Conservation (phyloP, 2,797 vertebrate genomes). For the Acropternis orthonyx region DNA sequence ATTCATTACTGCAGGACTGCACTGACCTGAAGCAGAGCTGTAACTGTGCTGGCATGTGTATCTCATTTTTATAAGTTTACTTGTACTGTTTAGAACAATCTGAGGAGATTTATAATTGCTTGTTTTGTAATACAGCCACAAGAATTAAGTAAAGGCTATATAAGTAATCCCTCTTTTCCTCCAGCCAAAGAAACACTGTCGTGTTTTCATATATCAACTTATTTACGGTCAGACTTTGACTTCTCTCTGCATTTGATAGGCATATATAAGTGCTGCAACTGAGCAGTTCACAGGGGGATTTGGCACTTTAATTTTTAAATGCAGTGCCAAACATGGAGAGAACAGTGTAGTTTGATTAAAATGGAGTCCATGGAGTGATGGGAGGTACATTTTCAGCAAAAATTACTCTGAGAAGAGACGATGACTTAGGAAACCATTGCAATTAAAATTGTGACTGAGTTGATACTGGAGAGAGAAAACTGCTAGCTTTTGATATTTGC, state of each 20-base stretch:
- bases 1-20: neutral
- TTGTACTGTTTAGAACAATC: conserved; percentile 23
- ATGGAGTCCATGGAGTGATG: neutral
- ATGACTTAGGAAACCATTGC: neutral
- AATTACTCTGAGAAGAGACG: neutral
- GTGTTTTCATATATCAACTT: neutral
- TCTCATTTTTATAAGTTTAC: conserved; percentile 23
- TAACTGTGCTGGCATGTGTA: neutral
- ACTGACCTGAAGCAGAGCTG: neutral
- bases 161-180: conserved; percentile 6
- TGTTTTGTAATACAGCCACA: conserved; percentile 7
- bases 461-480: neutral
- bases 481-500: conserved; percentile 7
- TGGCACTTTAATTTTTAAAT: conserved; percentile 35
- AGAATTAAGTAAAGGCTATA: conserved; percentile 29
- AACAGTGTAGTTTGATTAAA: neutral
- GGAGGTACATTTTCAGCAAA: conserved; percentile 13
- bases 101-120: conserved; percentile 17
- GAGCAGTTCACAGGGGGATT: neutral
- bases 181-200: neutral
- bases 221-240: conserved; percentile 14
- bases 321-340: neutral
- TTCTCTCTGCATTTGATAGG: neutral
- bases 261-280: neutral
- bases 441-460: conserved; percentile 9